Percentiles rank a stretch among this genome's conserved stretches.
Conservation (phyloP, 1,140 invertebrate genomes). For the Oppia nitens region DNA sequence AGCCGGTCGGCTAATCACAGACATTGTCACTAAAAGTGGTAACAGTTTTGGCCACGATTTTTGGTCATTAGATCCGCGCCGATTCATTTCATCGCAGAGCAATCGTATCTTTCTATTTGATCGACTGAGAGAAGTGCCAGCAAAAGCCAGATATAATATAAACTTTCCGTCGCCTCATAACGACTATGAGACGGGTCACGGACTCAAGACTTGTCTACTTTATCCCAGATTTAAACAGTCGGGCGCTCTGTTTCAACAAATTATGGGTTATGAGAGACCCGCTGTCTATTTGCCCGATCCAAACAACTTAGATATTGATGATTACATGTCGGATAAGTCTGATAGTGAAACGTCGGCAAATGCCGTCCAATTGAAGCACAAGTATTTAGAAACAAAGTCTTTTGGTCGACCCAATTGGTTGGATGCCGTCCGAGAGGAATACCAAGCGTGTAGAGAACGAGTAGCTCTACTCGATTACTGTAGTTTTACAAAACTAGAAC, state of each 20-base stretch:
- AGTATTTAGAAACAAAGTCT: constrained; percentile 16
- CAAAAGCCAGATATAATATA: constrained; percentile 26
- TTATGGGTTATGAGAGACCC: constrained; percentile 93
- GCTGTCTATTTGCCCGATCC: constrained; percentile 13
- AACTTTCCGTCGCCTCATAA: constrained; percentile 39
- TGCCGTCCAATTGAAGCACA: neutral
- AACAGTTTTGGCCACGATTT: constrained; percentile 53
- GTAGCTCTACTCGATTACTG: constrained; percentile 92
- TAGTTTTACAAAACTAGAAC: constrained; percentile 91
- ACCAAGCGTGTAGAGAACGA: constrained; percentile 78
- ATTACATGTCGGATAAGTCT: constrained; percentile 4
- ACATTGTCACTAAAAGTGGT: constrained; percentile 67
- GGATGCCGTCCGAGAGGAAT: constrained; percentile 68
- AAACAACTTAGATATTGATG: neutral
- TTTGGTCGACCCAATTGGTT: constrained; percentile 79
- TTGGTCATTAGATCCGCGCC: constrained; percentile 73
- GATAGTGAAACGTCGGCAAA: constrained; percentile 7
- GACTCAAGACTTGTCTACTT: constrained; percentile 86
- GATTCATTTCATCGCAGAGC: constrained; percentile 88
- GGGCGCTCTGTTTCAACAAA: constrained; percentile 92
- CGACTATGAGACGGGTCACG: constrained; percentile 63
- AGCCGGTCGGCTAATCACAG: constrained; percentile 71
- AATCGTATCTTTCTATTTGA: constrained; percentile 85
- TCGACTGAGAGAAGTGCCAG: constrained; percentile 79
- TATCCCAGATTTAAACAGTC: constrained; percentile 76